Percentiles rank a stretch among this genome's conserved stretches.
These are phyloP conservation scores for Petroica traversi DNA, from an alignment of 2,113 vertebrate species.

Conservation along the genomic window DNA sequence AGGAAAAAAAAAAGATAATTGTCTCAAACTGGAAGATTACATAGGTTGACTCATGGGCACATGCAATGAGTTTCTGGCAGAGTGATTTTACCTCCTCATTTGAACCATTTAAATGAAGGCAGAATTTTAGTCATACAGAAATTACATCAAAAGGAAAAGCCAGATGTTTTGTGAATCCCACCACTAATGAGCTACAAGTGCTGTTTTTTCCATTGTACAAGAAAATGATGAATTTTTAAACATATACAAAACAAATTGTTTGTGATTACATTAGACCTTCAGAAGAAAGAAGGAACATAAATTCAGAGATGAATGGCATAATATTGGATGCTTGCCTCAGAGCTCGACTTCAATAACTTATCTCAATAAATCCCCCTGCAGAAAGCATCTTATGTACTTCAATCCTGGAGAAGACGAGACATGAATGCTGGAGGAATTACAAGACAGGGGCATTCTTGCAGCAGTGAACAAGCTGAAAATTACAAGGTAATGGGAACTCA, in stretches of 20 bases:
- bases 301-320: constrained; percentile 71
- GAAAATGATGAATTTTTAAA: constrained; percentile 77
- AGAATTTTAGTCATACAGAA: constrained; percentile 38
- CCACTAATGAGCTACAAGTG: constrained; percentile 57
- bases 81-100: not conserved
- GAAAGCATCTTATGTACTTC: constrained; percentile 74
- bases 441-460: constrained; percentile 76
- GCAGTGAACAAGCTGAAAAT: constrained; percentile 82
- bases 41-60: not conserved
- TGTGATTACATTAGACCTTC: constrained; percentile 77
- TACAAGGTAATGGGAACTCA: constrained; percentile 82
- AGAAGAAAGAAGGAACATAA: constrained; percentile 68
- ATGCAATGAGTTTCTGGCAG: not conserved
- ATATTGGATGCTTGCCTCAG: constrained; percentile 73
- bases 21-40: not conserved
- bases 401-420: constrained; percentile 72
- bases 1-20: not conserved
- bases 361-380: constrained; percentile 78
- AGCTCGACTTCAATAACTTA: constrained; percentile 79
- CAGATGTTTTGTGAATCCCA: constrained; percentile 57
- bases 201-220: constrained; percentile 1
- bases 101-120: not conserved
- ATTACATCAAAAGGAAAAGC: constrained; percentile 61
- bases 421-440: constrained; percentile 74
- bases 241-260: constrained; percentile 74